Base-by-base conservation (phyloP, 2,797 vertebrate genomes). In the Enteromius trimaculatus region DNA sequence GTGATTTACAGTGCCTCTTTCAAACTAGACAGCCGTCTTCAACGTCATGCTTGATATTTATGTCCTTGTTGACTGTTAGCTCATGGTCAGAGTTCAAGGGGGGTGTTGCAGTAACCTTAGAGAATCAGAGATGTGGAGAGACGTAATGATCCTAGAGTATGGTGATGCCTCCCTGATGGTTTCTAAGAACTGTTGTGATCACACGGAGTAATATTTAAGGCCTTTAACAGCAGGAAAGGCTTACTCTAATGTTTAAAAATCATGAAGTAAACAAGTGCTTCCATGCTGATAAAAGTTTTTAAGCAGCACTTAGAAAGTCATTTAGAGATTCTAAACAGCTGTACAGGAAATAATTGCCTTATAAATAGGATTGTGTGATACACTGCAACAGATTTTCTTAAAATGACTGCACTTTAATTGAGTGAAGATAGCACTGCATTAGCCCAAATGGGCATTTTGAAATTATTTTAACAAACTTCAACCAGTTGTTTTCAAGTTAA, bases 71-170 rank as follows among this genome's bases (percentile, higher is more conserved):
- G 75, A 89, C 62, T 83, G 34, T 51, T 80, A 79, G 66, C 47
- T 81, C 66, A 37, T 83, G 89, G 65, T 84, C 91, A 93, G 90
- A 84, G 93, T 92, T 93, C 91, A 93, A 92, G 90, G 89, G 82
- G 86, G 84, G 78, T 79, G 62, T 86, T 85, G 76, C 80, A 79
- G 90, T 89, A 88, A 87, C 89, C 71, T n/a, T 71, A 77, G 66
- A 85, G 90, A 88, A 88, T 88, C 82, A 86, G 84, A 89, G 81
- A 79, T 69, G 82, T 72, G 88, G 87, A 60, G 64, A 87, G 66
- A 86, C 76, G 78, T 66, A 89, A 86, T 92, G 88, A 85, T 85
- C 85, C 86, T 51, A 39, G 79, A 85, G 87, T 87, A 84, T 71
- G 79, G 49, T 88, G 84, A 72, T 72, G 81, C 26, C 51, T 80